Evolutionary conservation across 2,797 vertebrate genomes (phyloP).

Genomic region (Esox lucius): DNA sequence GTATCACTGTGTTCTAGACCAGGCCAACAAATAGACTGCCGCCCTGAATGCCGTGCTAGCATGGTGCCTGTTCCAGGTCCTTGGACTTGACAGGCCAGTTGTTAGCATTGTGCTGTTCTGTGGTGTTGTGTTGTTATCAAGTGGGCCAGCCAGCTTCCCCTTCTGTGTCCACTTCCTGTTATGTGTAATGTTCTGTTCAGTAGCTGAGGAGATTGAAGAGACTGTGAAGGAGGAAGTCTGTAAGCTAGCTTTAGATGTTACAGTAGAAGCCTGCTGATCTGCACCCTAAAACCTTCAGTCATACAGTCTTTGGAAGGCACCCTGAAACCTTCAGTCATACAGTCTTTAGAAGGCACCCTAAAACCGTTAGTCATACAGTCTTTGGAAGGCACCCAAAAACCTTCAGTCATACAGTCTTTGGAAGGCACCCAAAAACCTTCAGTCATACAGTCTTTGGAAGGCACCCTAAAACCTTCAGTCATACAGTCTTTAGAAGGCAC

Average conservation of each 20-base stretch:
- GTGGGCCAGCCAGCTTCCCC: conserved; percentile 69
- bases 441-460: no score
- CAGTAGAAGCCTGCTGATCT: background rate
- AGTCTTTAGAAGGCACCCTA: background rate
- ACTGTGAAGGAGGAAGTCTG: conserved; percentile 40
- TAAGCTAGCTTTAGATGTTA: background rate
- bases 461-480: background rate
- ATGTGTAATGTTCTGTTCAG: conserved; percentile 49
- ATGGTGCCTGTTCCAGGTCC: background rate
- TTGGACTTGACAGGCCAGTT: background rate
- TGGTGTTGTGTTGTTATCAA: conserved; percentile 68
- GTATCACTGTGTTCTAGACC: background rate
- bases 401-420: background rate
- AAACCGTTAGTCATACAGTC: background rate
- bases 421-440: background rate
- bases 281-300: background rate
- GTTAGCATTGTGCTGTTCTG: conserved; percentile 9
- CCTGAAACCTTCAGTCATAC: background rate
- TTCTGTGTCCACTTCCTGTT: conserved; percentile 76
- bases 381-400: background rate
- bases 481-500: background rate
- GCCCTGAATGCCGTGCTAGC: background rate
- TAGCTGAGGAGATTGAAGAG: conserved; percentile 29
- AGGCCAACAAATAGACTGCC: background rate
- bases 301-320: no score